phyloP scores from a whole-genome alignment of 2,113 vertebrate genomes.

The Muscicapa adusta region DNA sequence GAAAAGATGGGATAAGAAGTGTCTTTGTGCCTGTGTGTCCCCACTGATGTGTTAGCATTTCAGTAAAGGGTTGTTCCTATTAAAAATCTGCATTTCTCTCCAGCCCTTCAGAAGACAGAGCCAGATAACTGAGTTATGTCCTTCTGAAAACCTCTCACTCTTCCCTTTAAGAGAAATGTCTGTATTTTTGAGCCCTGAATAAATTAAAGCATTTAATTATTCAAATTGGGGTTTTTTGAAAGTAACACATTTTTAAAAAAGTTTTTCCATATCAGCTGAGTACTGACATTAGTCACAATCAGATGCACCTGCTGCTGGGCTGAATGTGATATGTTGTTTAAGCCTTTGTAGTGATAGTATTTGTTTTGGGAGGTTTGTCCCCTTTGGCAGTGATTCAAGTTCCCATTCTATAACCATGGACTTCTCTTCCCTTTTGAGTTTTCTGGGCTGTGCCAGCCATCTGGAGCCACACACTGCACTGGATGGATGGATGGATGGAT shows the following conservation, averaged over 20 bases:
- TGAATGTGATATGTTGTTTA: not conserved
- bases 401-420: fast-evolving
- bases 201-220: not conserved
- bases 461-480: not conserved
- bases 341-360: not conserved
- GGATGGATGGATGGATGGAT: no score
- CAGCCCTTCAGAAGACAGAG: not conserved
- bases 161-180: not conserved
- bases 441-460: not conserved
- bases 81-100: not conserved
- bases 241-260: no score
- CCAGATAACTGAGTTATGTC: not conserved
- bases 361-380: not conserved
- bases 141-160: not conserved
- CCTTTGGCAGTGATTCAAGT: not conserved
- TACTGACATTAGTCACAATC: not conserved
- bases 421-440: not conserved
- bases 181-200: not conserved
- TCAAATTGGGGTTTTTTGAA: not conserved
- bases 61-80: not conserved
- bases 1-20: not conserved
- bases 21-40: no score
- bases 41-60: not conserved
- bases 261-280: no score
- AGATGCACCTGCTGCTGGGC: not conserved